phyloP scores from a whole-genome alignment of 2,888 invertebrate species.

The Tetropium fuscum region DNA sequence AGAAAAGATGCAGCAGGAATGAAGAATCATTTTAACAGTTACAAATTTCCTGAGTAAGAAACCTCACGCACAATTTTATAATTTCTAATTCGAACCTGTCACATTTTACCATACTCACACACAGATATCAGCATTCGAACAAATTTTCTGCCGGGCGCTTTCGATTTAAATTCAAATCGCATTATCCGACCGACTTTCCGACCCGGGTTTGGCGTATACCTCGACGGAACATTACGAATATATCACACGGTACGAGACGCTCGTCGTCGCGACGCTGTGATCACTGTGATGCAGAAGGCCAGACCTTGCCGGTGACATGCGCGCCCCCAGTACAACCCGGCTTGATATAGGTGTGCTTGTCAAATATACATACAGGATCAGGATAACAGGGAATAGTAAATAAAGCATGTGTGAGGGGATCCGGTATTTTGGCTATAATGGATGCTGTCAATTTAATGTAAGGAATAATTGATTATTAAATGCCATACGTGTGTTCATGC shows the following conservation, averaged over 20 bases:
- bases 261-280: slow-evolving; percentile 48
- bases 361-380: slow-evolving; percentile 35
- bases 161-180: not conserved
- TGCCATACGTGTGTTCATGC: too few species aligned
- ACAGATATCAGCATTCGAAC: slow-evolving; percentile 1
- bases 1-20: slow-evolving; percentile 39
- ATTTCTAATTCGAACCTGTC: slow-evolving; percentile 26
- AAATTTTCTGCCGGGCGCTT: slow-evolving; percentile 7
- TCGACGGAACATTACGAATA: slow-evolving; percentile 26
- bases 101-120: slow-evolving; percentile 37
- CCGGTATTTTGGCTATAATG: slow-evolving; percentile 23
- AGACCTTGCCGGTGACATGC: slow-evolving; percentile 47
- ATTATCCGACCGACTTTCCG: slow-evolving; percentile 5
- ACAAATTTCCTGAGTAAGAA: slow-evolving; percentile 22
- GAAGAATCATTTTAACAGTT: slow-evolving; percentile 44
- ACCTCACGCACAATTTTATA: slow-evolving; percentile 3
- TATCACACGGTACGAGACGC: slow-evolving; percentile 42
- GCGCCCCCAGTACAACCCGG: slow-evolving; percentile 39
- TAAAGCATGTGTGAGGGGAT: slow-evolving; percentile 34
- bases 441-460: slow-evolving; percentile 16
- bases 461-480: slow-evolving; percentile 2
- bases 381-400: slow-evolving; percentile 36
- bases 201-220: slow-evolving; percentile 1
- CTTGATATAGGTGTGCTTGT: slow-evolving; percentile 39
- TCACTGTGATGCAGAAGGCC: slow-evolving; percentile 48